phyloP scores from a whole-genome alignment of 2,888 invertebrate species.

The Hirtodrosophila cameraria region DNA sequence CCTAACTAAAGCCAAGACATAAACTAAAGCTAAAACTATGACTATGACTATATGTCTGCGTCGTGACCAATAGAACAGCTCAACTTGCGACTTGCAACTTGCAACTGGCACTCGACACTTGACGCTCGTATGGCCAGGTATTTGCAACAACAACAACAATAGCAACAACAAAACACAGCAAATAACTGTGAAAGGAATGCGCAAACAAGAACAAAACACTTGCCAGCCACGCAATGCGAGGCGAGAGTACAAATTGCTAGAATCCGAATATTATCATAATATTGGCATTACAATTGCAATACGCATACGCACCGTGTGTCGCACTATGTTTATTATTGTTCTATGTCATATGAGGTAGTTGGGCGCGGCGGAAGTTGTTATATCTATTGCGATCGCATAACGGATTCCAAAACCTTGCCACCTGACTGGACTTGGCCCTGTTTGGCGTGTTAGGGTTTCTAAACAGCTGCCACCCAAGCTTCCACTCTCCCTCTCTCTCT shows the following conservation, averaged over 20 bases:
- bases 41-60: slow-evolving; percentile 15
- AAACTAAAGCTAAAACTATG: slow-evolving; percentile 24
- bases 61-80: slow-evolving; percentile 13
- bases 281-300: slow-evolving; percentile 35
- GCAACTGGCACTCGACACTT: slow-evolving; percentile 57
- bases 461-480: no score
- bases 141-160: slow-evolving; percentile 31
- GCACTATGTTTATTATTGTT: slow-evolving; percentile 8
- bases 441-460: slow-evolving; percentile 9
- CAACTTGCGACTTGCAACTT: slow-evolving; percentile 22
- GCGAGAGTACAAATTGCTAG: slow-evolving; percentile 41
- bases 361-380: slow-evolving; percentile 30
- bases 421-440: slow-evolving; percentile 53
- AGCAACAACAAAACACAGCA: slow-evolving; percentile 10
- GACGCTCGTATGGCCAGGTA: slow-evolving; percentile 68
- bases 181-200: slow-evolving; percentile 66
- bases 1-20: slow-evolving; percentile 22
- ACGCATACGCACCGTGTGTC: slow-evolving; percentile 56
- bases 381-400: slow-evolving; percentile 10
- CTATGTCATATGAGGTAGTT: slow-evolving; percentile 48
- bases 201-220: slow-evolving; percentile 73
- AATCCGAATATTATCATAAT: slow-evolving; percentile 21
- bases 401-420: slow-evolving; percentile 54
- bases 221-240: slow-evolving; percentile 52
- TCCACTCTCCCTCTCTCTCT: not conserved